Percentiles rank a stretch among this genome's conserved stretches.
phyloP scores from a whole-genome alignment of 2,888 invertebrate genomes.

The Brachyptera putata region DNA sequence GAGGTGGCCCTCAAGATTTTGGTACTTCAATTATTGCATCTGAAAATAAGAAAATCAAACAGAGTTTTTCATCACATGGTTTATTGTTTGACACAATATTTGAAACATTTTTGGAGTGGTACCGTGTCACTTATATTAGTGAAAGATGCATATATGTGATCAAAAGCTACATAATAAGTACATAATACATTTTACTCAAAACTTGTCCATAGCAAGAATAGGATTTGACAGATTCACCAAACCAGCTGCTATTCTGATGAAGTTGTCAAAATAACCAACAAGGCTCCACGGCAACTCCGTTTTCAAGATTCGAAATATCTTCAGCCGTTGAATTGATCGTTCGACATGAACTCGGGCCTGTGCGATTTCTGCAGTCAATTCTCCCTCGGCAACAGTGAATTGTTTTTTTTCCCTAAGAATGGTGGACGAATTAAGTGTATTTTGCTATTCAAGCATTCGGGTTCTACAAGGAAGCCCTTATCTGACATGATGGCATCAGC shows the following conservation, averaged over 20 bases:
- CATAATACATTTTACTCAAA: too few species aligned
- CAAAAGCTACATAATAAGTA: too few species aligned
- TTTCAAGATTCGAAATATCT: neutral
- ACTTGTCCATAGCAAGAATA: neutral
- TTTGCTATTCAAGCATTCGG: conserved; percentile 16
- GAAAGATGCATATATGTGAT: too few species aligned
- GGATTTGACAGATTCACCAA: neutral
- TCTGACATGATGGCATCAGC: conserved; percentile 36
- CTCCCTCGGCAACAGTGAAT: conserved; percentile 20
- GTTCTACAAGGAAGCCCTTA: conserved; percentile 26
- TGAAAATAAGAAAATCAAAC: too few species aligned
- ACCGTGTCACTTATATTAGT: too few species aligned
- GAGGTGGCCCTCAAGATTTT: too few species aligned
- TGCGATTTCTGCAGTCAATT: conserved; percentile 7
- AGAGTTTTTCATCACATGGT: too few species aligned
- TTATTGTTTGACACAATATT: too few species aligned
- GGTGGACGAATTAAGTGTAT: conserved; percentile 32
- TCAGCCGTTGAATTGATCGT: conserved; percentile 3
- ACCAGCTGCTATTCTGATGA: neutral
- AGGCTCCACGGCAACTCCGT: neutral
- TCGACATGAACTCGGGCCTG: too few species aligned
- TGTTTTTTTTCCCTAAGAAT: conserved; percentile 29
- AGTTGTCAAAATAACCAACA: neutral
- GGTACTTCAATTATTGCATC: too few species aligned
- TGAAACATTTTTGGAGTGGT: too few species aligned